Percentiles rank a stretch among this genome's conserved stretches.
These are phyloP conservation scores for Aldrovandia affinis DNA, from an alignment of 2,797 vertebrate genomes.

Conservation along the genomic window DNA sequence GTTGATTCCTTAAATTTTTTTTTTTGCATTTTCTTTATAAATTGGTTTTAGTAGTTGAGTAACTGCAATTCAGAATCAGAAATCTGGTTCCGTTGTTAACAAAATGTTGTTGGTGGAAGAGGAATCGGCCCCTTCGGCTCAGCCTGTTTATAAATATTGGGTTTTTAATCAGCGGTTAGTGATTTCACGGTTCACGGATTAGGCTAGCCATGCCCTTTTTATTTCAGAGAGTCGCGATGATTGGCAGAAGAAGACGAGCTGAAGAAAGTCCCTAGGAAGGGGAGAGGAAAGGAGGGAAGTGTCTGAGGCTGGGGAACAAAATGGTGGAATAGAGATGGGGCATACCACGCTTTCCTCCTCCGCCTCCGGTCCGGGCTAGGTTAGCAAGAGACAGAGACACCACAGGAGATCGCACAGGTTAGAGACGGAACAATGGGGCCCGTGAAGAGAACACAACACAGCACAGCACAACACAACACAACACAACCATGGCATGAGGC, in stretches of 20 bases:
- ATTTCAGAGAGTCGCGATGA: conserved; percentile 41
- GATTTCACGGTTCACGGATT: conserved; percentile 58
- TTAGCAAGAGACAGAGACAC: conserved; percentile 69
- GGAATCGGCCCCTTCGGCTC: neutral
- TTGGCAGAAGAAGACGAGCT: conserved; percentile 35
- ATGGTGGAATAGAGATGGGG: conserved; percentile 67
- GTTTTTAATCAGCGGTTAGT: conserved; percentile 47
- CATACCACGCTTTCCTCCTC: conserved; percentile 89
- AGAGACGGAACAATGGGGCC: conserved; percentile 51
- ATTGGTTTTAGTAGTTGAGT: neutral
- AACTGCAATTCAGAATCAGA: neutral
- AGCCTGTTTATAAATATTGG: neutral
- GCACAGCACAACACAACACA: neutral
- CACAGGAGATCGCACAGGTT: conserved; percentile 73
- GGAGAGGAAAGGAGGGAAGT: conserved; percentile 25
- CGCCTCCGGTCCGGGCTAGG: conserved; percentile 85
- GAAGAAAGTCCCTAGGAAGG: conserved; percentile 7
- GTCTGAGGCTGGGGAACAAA: conserved; percentile 7
- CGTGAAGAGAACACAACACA: conserved; percentile 35
- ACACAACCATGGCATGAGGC: neutral
- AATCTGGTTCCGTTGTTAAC: conserved; percentile 13
- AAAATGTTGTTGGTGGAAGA: neutral
- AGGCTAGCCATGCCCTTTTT: conserved; percentile 20
- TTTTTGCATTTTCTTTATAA: conserved; percentile 10
- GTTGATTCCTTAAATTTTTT: neutral